Evolutionary conservation across 2,888 invertebrate genomes (phyloP).

Genomic region (Drosophila tripunctata): DNA sequence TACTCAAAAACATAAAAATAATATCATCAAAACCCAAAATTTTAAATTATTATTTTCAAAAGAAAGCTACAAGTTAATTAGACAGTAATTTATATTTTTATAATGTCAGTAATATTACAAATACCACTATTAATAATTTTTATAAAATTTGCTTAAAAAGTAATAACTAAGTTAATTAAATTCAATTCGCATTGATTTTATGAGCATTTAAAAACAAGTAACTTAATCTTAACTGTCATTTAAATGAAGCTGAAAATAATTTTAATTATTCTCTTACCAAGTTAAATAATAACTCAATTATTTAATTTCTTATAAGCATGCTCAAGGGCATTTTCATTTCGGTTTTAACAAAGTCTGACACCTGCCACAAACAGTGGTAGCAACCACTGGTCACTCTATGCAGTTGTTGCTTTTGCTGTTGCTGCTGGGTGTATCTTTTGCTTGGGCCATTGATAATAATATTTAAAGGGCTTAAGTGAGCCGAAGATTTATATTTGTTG

Average conservation of each 20-base stretch:
- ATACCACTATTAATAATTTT: not conserved
- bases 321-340: constrained; percentile 19
- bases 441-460: constrained; percentile 70
- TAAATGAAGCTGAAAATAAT: not conserved
- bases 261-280: not conserved
- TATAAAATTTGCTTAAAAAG: no score
- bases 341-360: constrained; percentile 30
- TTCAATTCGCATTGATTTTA: no score
- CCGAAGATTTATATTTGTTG: constrained; percentile 76
- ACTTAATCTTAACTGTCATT: not conserved
- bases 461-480: constrained; percentile 76
- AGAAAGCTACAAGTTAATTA: no score
- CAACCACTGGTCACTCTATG: not conserved
- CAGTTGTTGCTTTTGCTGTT: not conserved
- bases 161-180: no score
- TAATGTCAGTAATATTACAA: not conserved
- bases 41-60: no score
- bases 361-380: constrained; percentile 49
- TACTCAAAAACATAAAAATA: no score
- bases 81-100: no score
- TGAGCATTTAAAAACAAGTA: no score
- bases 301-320: not conserved
- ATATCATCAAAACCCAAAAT: no score
- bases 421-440: constrained; percentile 32
- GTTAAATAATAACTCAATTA: not conserved